Conservation (phyloP, 64 coral and sea anemone species). For the Pocillopora verrucosa region DNA sequence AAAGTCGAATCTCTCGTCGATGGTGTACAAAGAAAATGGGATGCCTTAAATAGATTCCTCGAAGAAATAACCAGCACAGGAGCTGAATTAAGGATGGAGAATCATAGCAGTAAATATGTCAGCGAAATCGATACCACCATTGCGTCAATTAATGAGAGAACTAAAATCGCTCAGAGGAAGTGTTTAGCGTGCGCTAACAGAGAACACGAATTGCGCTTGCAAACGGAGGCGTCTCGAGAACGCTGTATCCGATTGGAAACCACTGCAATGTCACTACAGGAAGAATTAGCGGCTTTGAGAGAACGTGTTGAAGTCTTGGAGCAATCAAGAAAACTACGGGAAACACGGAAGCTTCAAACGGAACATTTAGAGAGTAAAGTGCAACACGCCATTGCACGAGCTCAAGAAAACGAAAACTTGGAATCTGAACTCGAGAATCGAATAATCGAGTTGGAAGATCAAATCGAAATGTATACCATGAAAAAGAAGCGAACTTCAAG, state of each 20-base stretch:
- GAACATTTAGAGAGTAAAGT: not conserved
- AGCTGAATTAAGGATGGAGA: not conserved
- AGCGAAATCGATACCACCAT: not conserved
- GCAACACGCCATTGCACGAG: not conserved
- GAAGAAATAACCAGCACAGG: not conserved
- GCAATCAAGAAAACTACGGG: not conserved
- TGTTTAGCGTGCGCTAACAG: not conserved
- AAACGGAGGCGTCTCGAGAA: not conserved
- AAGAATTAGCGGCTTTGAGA: not conserved
- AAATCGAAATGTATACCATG: conserved; percentile 3
- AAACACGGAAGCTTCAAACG: not conserved
- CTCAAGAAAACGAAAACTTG: conserved; percentile 1
- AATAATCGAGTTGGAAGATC: conserved; percentile 24
- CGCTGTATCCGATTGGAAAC: not conserved
- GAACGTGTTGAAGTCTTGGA: not conserved
- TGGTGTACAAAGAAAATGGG: not conserved
- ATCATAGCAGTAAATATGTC: not conserved
- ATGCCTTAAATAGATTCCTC: not conserved
- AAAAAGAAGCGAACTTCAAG: conserved; percentile 8
- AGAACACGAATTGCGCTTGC: not conserved
- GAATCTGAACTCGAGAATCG: conserved; percentile 7
- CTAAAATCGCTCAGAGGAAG: conserved; percentile 1
- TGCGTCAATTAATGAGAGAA: not conserved
- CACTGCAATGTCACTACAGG: not conserved
- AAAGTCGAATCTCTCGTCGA: not conserved